Evolutionary conservation across 2,113 vertebrate genomes (phyloP).

Genomic region (Scatophagus argus): DNA sequence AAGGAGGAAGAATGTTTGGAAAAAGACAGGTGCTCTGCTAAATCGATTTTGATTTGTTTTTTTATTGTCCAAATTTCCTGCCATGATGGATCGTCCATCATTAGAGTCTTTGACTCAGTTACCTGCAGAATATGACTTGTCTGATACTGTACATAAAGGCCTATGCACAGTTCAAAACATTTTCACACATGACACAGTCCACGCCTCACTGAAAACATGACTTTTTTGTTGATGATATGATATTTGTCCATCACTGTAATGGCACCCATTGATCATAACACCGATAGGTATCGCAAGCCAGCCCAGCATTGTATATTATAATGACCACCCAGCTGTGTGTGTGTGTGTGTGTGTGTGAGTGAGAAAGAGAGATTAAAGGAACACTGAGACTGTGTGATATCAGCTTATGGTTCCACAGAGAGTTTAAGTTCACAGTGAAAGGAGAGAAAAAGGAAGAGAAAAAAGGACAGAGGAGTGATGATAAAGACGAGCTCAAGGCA

Average conservation of each 20-base stretch:
- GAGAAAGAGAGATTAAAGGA: slow-evolving; percentile 59
- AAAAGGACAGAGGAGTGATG: slow-evolving; percentile 26
- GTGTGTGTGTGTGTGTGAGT: slow-evolving; percentile 2
- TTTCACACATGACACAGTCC: background rate
- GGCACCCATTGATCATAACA: slow-evolving; percentile 37
- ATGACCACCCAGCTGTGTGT: slow-evolving; percentile 59
- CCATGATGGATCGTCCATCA: background rate
- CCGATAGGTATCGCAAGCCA: slow-evolving; percentile 34
- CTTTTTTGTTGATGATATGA: slow-evolving; percentile 70
- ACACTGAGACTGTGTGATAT: slow-evolving; percentile 63
- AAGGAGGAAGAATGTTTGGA: background rate
- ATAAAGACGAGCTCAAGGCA: slow-evolving; percentile 66
- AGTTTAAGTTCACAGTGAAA: slow-evolving; percentile 74
- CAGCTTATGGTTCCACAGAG: slow-evolving; percentile 67
- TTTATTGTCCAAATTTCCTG: too few relatives aligned
- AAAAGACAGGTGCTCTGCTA: background rate
- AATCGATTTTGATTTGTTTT: background rate
- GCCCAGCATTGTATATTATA: slow-evolving; percentile 51
- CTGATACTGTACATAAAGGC: background rate
- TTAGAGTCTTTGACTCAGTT: background rate
- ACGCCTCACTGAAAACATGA: background rate
- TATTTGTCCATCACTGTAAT: slow-evolving; percentile 60
- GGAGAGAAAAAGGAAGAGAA: background rate
- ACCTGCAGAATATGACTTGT: background rate
- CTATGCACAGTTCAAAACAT: background rate